Evolutionary conservation across 2,113 vertebrate genomes (phyloP), one percentile per base, ranked within the genome.

Genomic region (Scortum barcoo): DNA sequence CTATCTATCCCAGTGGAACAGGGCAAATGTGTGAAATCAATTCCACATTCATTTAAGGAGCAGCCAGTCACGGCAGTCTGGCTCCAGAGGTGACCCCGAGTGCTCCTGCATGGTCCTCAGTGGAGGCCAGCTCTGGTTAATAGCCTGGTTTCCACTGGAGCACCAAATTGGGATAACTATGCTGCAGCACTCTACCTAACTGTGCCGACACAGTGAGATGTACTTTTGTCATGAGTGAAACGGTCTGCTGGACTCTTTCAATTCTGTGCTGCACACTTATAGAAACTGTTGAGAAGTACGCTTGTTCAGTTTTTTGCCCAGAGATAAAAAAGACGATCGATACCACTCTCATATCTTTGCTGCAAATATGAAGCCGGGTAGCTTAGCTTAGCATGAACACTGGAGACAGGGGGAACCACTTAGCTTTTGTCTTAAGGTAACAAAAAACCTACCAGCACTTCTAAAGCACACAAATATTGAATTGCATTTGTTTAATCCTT

Each of bases 1-100:
- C 85, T 68, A 56, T 88, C 85, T 62, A 82, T 88, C 84, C 74
- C 74, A 72, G 83, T 53, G 72, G 89, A 87, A 48, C 65, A 70
- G 67, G 40, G 26, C 57, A 83, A 83, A 88, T 89, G 91, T 90
- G 86, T 92, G 76, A 93, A 92, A 92, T 94, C 90, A 90, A 93
- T 93, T 93, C 81, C 88, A 87, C 81, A 91, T 91, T 88, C 78
- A 91, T 90, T 94, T 90, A 91, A 88, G 71, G 67, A 89, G 79
- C 79, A 86, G 81, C 67, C 78, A 86, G 62, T 56, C 87, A 69
- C 83, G 85, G 87, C 76, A 71, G 70, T 71, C 75, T 76, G 74
- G 62, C 72, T 88, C 69, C 76, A 86, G 83, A 90, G 88, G 89
- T 92, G 89, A 92, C 88, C 83, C 69, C 10, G 40, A 38, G 73